Conservation (phyloP, 2,888 invertebrate genomes). For the Craniophora ligustri region DNA sequence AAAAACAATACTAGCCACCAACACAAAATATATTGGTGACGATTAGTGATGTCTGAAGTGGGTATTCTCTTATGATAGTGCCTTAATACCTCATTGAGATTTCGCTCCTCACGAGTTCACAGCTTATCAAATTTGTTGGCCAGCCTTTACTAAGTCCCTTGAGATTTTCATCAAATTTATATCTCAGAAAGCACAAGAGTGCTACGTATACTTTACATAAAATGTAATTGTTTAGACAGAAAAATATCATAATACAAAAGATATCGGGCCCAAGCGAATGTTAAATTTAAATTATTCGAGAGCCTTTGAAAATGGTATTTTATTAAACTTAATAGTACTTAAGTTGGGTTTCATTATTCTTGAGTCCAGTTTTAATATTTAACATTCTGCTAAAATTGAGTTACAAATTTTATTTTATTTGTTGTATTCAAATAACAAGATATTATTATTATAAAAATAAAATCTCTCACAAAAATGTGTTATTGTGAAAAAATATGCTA, state of each 20-base stretch:
- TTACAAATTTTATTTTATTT: constrained; percentile 29
- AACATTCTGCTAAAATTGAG: constrained; percentile 26
- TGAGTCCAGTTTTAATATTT: constrained; percentile 40
- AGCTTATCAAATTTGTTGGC: constrained; percentile 57
- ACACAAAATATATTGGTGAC: no score
- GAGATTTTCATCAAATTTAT: constrained; percentile 63
- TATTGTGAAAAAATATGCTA: no score
- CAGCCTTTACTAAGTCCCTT: constrained; percentile 54
- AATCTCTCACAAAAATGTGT: no score
- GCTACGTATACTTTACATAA: constrained; percentile 35
- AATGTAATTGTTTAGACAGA: constrained; percentile 51
- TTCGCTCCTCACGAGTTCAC: constrained; percentile 43
- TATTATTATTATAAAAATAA: no score
- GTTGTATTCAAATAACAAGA: no score
- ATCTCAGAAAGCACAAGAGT: constrained; percentile 53
- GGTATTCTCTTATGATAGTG: not conserved
- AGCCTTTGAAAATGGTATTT: constrained; percentile 45
- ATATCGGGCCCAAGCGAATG: constrained; percentile 43
- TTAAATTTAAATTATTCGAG: constrained; percentile 49
- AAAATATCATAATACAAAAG: constrained; percentile 49
- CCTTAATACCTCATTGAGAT: constrained; percentile 2
- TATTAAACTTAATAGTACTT: constrained; percentile 49
- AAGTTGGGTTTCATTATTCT: constrained; percentile 45
- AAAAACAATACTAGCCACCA: no score
- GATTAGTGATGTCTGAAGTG: no score